These are phyloP conservation scores for Lepisosteus osseus DNA, from an alignment of 2,113 vertebrate genomes.

Conservation along the genomic window DNA sequence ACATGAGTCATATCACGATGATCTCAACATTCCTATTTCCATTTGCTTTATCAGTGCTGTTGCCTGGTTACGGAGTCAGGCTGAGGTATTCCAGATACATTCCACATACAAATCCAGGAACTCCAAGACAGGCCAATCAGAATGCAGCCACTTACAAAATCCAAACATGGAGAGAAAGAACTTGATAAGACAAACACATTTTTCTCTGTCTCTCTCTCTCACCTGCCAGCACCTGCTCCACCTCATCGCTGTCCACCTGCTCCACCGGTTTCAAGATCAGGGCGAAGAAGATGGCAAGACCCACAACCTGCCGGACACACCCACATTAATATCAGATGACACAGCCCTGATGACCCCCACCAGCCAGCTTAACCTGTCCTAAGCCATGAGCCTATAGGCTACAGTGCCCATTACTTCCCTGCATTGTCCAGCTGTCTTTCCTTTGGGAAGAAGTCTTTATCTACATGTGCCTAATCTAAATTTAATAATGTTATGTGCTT, in stretches of 20 bases:
- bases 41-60: too few species aligned
- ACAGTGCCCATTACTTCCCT: background rate
- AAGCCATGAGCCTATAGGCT: background rate
- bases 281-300: slow-evolving; percentile 70
- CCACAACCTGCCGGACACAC: slow-evolving; percentile 60
- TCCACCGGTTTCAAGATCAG: slow-evolving; percentile 67
- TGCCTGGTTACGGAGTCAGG: too few species aligned
- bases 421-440: background rate
- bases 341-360: background rate
- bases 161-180: too few species aligned
- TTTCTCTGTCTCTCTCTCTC: background rate
- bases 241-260: slow-evolving; percentile 65
- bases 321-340: background rate
- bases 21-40: too few species aligned
- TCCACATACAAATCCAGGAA: too few species aligned
- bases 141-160: too few species aligned
- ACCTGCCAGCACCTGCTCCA: slow-evolving; percentile 57
- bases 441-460: too few species aligned
- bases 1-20: slow-evolving; percentile 12
- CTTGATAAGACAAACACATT: too few species aligned
- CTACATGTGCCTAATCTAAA: too few species aligned
- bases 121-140: too few species aligned
- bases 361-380: background rate
- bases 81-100: too few species aligned
- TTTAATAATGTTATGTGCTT: too few species aligned